phyloP scores from a whole-genome alignment of 1,140 invertebrate genomes.

The Oreohelix idahoensis region DNA sequence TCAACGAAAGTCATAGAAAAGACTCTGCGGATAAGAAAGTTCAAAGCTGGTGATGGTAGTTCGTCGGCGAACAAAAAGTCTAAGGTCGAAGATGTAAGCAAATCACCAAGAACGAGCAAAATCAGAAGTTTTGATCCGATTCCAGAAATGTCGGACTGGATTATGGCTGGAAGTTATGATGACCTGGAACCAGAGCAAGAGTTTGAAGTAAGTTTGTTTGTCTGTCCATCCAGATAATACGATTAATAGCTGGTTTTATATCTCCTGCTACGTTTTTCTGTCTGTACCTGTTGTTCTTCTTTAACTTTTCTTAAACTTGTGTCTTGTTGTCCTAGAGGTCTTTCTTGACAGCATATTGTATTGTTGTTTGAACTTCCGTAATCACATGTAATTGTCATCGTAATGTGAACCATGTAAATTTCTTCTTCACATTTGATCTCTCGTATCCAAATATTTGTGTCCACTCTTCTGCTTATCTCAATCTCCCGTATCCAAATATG shows the following conservation, averaged over 20 bases:
- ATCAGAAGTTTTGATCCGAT: background rate
- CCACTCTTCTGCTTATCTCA: too few relatives aligned
- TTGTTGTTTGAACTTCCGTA: too few relatives aligned
- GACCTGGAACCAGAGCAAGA: background rate
- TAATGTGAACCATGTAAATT: too few relatives aligned
- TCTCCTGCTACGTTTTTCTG: background rate
- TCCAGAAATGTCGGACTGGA: background rate
- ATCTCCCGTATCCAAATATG: too few relatives aligned
- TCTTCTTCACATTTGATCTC: too few relatives aligned
- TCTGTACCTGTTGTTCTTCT: too few relatives aligned
- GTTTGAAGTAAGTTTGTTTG: conserved; percentile 3
- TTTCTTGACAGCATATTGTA: too few relatives aligned
- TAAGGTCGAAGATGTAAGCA: background rate
- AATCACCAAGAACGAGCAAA: background rate
- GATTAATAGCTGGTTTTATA: background rate
- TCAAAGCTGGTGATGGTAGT: background rate
- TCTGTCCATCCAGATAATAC: too few relatives aligned
- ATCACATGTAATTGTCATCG: too few relatives aligned
- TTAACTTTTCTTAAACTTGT: too few relatives aligned
- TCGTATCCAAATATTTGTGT: too few relatives aligned
- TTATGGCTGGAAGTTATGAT: background rate
- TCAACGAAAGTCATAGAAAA: background rate
- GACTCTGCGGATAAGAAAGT: background rate
- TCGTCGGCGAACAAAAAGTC: background rate
- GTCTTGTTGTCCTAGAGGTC: too few relatives aligned